Evolutionary conservation across 2,797 vertebrate species (phyloP), one percentile per base, ranked within the genome.

Genomic region (Naso thynnoides): DNA sequence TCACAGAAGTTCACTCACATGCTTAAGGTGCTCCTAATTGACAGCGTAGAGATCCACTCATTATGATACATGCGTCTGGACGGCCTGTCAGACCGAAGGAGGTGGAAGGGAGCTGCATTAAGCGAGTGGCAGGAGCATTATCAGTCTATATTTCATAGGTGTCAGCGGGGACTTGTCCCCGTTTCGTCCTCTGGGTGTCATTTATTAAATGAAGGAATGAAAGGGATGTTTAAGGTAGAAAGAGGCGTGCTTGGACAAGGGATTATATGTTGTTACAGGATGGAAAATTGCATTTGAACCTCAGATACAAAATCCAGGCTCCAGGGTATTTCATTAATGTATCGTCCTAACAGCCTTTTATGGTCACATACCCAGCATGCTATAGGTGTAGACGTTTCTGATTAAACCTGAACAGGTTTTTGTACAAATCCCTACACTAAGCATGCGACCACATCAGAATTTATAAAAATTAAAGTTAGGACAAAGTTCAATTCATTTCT

Each of bases 141-240:
- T 90, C 89, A 85, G 89, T 89, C 84, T 89, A 86, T 89, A 91
- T 90, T 90, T 88, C 86, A 87, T 63, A 73, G 81, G 77, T 81
- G 87, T 87, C 89, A 78, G 82, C 45, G 1, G 87, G 81, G 89
- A 84, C 80, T 81, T 77, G 89, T 85, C 89, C 87, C 83, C 79
- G 61, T 80, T 89, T 82, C 62, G 85, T 92, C 91, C 89, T 90
- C 84, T 86, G 89, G 90, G 90, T 88, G 88, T 87, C 91, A 86
- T 91, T 90, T 85, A 86, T 88, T 89, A 87, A 90, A 89, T 78
- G 67, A 84, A 78, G 69, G 82, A 84, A 86, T 82, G 78, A 90
- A 86, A 83, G 82, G 64, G 74, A 70, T 79, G 88, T 86, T 89
- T 84, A 86, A 84, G 84, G 84, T 44, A 59, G 85, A 74, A 73